phyloP scores from a whole-genome alignment of 2,797 vertebrate species.

The Hydrolagus colliei region DNA sequence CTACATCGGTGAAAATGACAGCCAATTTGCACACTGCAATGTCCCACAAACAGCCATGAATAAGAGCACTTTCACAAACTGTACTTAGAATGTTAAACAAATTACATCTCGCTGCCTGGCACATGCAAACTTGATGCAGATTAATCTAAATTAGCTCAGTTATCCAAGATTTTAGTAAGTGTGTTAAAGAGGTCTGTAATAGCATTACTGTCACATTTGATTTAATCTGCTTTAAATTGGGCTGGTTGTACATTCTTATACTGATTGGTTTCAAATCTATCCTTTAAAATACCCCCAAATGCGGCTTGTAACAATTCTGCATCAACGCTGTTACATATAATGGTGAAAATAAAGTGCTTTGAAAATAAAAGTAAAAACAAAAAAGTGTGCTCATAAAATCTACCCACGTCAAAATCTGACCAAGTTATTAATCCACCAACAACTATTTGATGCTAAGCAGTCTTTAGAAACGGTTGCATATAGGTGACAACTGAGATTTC shows the following conservation, averaged over 20 bases:
- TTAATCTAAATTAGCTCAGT: slow-evolving; percentile 15
- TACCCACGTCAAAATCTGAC: neutral
- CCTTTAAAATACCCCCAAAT: slow-evolving; percentile 4
- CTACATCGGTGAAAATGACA: too few species aligned
- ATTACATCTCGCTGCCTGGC: neutral
- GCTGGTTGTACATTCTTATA: neutral
- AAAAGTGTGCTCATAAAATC: neutral
- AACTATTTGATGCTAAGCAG: neutral
- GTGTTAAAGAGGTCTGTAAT: neutral
- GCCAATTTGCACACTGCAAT: too few species aligned
- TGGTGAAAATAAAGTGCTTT: neutral
- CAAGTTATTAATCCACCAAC: neutral
- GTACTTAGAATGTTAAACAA: neutral
- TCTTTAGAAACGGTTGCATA: neutral
- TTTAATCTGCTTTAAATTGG: slow-evolving; percentile 10
- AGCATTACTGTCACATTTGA: slow-evolving; percentile 10
- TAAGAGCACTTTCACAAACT: too few species aligned
- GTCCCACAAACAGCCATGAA: too few species aligned
- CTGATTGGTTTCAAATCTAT: neutral
- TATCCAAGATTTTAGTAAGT: neutral
- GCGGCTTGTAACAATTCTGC: neutral
- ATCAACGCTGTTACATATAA: neutral
- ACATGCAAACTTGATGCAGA: neutral
- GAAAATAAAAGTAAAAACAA: neutral
- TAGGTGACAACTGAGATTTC: neutral